Evolutionary conservation across 2,797 vertebrate genomes (phyloP), one percentile per base, ranked within the genome.

Genomic region (Gymnopithys bicolor): DNA sequence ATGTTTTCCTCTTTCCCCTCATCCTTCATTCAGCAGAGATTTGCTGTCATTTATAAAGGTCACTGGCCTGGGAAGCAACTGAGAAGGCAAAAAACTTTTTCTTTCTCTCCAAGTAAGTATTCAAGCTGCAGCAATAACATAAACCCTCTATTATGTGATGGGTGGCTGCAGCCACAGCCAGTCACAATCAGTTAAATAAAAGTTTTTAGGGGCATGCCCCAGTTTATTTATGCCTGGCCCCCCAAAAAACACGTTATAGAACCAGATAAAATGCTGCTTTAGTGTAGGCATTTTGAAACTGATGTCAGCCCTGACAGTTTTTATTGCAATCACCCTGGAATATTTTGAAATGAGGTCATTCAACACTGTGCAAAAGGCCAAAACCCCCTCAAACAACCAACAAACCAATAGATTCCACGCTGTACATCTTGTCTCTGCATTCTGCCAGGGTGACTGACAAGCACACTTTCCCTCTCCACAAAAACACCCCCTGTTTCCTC

Each of bases 1-100:
- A 98, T 98, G 97, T 97, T 98, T 98, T 97, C 95, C 91, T 95
- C 85, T 97, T 96, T 96, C 59, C 94, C 89, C 97, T 97, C 97
- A 97, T 97, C 92, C 89, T 96, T 98, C 97, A 98, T 97, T 97
- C 97, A 96, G 46, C 92, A 88, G 93, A 97, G 95, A 96, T 95
- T 97, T 94, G 83, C 84, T 97, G 96, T 98, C 96, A 97, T 98
- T 98, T 98, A 91, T 96, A 98, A 98, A 98, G 97, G 97, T 98
- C 98, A 96, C 13, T 67, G 87, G 92, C 92, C 97, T 96, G 70
- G 90, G 95, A 97, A 96, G 71, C 86, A 91, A 92, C 93, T 79
- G 86, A 84, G 93, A 84, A 95, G 73, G 73, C 35, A 87, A 86
- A 87, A 95, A 96, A 96, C 87, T 95, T 96, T 87, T 89, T 85